Base-by-base conservation (phyloP, 2,888 invertebrate species). In the Xanthorhoe designata region DNA sequence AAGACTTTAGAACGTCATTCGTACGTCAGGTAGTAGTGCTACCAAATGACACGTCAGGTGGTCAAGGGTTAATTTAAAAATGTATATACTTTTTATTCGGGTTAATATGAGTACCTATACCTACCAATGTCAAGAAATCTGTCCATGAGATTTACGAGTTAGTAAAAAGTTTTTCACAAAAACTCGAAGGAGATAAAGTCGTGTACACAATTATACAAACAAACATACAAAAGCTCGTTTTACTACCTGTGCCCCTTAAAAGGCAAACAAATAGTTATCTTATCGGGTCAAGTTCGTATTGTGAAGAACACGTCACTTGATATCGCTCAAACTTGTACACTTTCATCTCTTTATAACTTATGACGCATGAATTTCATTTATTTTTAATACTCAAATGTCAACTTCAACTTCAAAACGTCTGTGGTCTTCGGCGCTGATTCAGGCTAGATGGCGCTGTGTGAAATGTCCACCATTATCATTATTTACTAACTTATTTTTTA, bases 231-330 rank as follows among this genome's bases (percentile, higher is more conserved):
- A 77, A 77, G 74, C 72, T 69, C 66, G 68, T 76, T 75, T 70
- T 72, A 76, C 73, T 83, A 81, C 82, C 82, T 82, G 81, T 79
- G 50, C 65, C 64, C 19, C 65, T 69, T 66, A 59, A 68, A 72
- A 71, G 54, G 72, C 67, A 71, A 64, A 72, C 64, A 72, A 70
- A 69, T 52, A 56, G 64, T 78, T 83, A 85, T 87, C 86, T 87
- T 87, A 89, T 88, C 87, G 83, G 84, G 83, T 89, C 88, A 86
- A 81, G 86, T 90, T 83, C 78, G 82, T 75, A 84, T 82, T 80
- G 77, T 79, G 62, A 64, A 50, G 7, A 81, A 81, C 10, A 78
- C 79, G 67, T 67, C 70, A 62, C 53, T 61, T 67, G 55, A 63
- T 38, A 19, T 32, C 19, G 24, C n/a, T 6, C n/a, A 24, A 19